Conservation (phyloP, 2,888 invertebrate species). For the Meliscaeva auricollis region DNA sequence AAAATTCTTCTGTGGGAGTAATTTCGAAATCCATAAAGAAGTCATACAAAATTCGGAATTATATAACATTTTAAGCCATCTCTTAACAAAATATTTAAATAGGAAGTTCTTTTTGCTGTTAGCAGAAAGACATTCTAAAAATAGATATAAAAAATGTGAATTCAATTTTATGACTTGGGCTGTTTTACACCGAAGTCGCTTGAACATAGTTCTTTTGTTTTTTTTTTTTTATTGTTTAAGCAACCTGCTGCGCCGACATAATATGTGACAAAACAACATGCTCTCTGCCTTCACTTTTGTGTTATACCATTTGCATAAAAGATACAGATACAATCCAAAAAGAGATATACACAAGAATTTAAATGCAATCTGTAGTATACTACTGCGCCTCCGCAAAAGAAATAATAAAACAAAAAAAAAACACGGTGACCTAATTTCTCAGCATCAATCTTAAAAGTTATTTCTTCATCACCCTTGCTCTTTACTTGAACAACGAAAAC, state of each 20-base stretch:
- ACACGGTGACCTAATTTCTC: conserved; percentile 57
- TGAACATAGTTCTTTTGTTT: background rate
- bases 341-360: background rate
- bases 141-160: too few species aligned
- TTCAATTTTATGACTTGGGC: too few species aligned
- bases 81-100: too few species aligned
- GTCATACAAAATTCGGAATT: too few species aligned
- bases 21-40: too few species aligned
- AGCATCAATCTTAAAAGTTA: conserved; percentile 59
- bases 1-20: too few species aligned
- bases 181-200: background rate
- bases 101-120: too few species aligned
- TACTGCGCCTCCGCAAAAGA: background rate
- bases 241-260: background rate
- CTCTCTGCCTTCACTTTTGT: background rate
- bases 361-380: background rate
- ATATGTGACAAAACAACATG: conserved; percentile 3
- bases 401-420: conserved; percentile 6
- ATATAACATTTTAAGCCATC: too few species aligned
- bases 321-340: background rate
- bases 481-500: conserved; percentile 37
- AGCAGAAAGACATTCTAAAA: too few species aligned
- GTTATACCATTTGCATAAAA: conserved; percentile 17
- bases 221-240: background rate
- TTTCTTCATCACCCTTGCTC: conserved; percentile 71